Conservation (phyloP, 1,140 invertebrate species). For the Panulirus ornatus region DNA sequence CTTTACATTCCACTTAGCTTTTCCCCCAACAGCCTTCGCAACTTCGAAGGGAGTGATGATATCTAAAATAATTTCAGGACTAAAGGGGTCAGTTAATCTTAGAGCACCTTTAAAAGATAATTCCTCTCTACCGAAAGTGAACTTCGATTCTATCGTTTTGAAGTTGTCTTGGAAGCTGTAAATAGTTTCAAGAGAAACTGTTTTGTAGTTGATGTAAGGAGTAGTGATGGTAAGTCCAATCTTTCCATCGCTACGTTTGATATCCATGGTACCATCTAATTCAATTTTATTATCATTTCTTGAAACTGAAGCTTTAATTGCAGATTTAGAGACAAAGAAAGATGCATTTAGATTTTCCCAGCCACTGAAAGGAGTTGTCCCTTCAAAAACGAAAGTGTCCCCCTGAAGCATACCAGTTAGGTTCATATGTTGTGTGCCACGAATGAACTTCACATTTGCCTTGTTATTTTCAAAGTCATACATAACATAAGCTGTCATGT, state of each 20-base stretch:
- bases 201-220: slow-evolving; percentile 4
- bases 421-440: slow-evolving; percentile 27
- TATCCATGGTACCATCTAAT: slow-evolving; percentile 33
- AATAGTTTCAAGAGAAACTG: slow-evolving; percentile 11
- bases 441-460: slow-evolving; percentile 2
- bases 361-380: slow-evolving; percentile 41
- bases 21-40: slow-evolving; percentile 8
- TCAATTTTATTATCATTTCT: slow-evolving; percentile 53
- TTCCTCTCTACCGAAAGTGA: slow-evolving; percentile 22
- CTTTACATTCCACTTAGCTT: slow-evolving; percentile 24
- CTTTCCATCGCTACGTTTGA: slow-evolving; percentile 33
- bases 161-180: slow-evolving; percentile 12
- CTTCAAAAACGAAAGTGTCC: slow-evolving; percentile 26
- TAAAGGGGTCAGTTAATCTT: slow-evolving; percentile 18
- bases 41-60: slow-evolving; percentile 47
- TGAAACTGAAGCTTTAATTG: slow-evolving; percentile 14
- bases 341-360: slow-evolving; percentile 50
- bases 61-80: slow-evolving; percentile 49
- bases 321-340: slow-evolving; percentile 42
- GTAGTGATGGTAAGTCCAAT: slow-evolving; percentile 30
- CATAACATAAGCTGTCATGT: slow-evolving; percentile 28
- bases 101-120: slow-evolving; percentile 25
- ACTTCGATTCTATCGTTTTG: slow-evolving; percentile 38
- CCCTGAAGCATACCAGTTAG: slow-evolving; percentile 35
- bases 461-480: slow-evolving; percentile 29